These are phyloP conservation scores for Aegotheles bennettii DNA, from an alignment of 2,113 vertebrate species.

Conservation along the genomic window DNA sequence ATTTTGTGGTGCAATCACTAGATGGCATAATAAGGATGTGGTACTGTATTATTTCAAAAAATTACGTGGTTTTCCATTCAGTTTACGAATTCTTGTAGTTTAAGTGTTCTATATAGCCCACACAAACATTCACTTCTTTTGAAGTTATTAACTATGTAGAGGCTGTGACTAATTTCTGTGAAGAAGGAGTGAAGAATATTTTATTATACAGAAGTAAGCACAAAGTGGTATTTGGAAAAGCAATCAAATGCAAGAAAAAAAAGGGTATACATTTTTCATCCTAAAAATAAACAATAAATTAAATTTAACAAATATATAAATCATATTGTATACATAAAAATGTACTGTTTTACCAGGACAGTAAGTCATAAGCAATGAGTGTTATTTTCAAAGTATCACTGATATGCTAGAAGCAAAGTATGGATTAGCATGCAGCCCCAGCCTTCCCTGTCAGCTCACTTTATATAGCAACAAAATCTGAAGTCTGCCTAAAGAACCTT, in stretches of 20 bases:
- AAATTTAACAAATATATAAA: not conserved
- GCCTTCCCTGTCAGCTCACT: not conserved
- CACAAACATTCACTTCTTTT: not conserved
- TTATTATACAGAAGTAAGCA: not conserved
- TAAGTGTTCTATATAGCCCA: not conserved
- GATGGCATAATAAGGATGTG: constrained; percentile 56
- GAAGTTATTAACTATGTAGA: not conserved
- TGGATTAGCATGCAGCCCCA: not conserved
- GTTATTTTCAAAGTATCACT: not conserved
- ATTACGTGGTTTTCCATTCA: not conserved
- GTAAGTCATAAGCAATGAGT: not conserved
- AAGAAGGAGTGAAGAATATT: not conserved
- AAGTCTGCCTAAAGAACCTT: not conserved
- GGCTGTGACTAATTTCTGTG: not conserved
- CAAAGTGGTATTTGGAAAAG: not conserved
- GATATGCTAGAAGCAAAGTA: not conserved
- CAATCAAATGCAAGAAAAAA: not conserved
- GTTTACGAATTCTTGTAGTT: not conserved
- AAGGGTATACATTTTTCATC: not conserved
- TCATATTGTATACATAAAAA: not conserved
- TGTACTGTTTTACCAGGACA: not conserved
- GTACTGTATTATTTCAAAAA: not conserved
- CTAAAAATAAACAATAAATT: not conserved
- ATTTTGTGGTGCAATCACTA: constrained; percentile 53
- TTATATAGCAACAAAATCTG: not conserved